Base-by-base conservation (phyloP, 2,888 invertebrate genomes). In the Orgyia antiqua region DNA sequence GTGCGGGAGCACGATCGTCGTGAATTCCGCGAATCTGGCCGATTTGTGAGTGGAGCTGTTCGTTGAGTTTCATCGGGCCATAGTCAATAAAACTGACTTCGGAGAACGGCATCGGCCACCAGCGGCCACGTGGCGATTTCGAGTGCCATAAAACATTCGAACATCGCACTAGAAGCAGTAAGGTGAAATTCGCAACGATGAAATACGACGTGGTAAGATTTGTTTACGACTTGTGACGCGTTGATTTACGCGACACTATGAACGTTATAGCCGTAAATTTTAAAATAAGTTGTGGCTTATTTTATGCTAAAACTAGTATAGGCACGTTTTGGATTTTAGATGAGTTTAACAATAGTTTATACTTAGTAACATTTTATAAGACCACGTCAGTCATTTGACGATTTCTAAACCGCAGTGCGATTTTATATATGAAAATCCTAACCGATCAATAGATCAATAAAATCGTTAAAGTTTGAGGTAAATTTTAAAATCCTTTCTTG, bases 71-170 rank as follows among this genome's bases (percentile, higher is more conserved):
- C 82, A 83, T 68, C 77, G 66, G 77, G 62, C 76, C 80, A 64
- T 77, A 68, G 69, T 72, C 78, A 58, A 83, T 83, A 82, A 82
- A 83, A 72, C 62, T 29, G 54, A 57, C 60, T 84, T 84, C 84
- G 67, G 39, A 52, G 83, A 82, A 78, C 52, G 48, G 59, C 53
- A 53, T 44, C 59, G 66, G 62, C 72, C 77, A 66, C 70, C 68
- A 63, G 56, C 64, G 29, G 48, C 66, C 71, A 70, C 70, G 70
- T 74, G 65, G 49, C 50, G 63, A 58, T 58, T 58, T 58, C 57
- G 37, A 62, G 66, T 66, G 58, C 66, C 69, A 61, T 75, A 69
- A 74, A 73, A 66, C 45, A 42, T 61, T 62, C 43, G 27, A 48
- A 45, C 52, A 48, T 53, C 51, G 54, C 56, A 56, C 53, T 49